Percentiles rank a stretch among this genome's conserved stretches.
Evolutionary conservation across 2,797 vertebrate species (phyloP).

Genomic region (Vireo griseus): DNA sequence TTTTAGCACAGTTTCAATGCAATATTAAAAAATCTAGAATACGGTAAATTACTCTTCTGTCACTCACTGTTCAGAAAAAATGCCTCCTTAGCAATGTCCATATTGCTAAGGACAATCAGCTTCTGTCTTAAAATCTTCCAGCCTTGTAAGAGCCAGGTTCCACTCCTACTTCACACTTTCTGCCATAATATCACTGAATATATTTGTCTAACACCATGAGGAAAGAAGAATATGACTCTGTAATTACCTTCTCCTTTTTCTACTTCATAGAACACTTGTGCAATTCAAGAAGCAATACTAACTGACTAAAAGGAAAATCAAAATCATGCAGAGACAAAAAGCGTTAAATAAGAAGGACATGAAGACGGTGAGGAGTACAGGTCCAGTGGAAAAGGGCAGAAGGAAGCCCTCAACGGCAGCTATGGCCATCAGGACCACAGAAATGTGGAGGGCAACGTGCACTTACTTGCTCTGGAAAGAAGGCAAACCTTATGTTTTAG

Average conservation of each 20-base stretch:
- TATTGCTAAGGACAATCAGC: background rate
- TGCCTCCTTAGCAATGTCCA: background rate
- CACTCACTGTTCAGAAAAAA: background rate
- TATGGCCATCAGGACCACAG: background rate
- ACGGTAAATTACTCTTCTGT: background rate
- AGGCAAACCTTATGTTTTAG: background rate
- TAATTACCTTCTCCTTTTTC: background rate
- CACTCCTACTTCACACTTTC: background rate
- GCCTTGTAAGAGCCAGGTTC: background rate
- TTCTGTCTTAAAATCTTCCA: background rate
- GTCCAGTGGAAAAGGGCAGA: background rate
- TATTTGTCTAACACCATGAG: background rate
- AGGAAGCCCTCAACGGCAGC: background rate
- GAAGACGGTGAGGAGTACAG: background rate
- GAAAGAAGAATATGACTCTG: background rate
- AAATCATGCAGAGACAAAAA: background rate
- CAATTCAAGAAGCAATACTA: background rate
- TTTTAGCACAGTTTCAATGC: background rate
- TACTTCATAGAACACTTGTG: background rate
- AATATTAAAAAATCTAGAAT: background rate
- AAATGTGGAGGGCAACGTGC: background rate
- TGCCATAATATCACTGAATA: background rate
- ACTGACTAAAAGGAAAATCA: background rate
- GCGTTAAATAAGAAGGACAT: background rate
- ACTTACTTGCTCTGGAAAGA: background rate